Evolutionary conservation across 2,888 invertebrate species (phyloP).

Genomic region (Nudaria mundana): DNA sequence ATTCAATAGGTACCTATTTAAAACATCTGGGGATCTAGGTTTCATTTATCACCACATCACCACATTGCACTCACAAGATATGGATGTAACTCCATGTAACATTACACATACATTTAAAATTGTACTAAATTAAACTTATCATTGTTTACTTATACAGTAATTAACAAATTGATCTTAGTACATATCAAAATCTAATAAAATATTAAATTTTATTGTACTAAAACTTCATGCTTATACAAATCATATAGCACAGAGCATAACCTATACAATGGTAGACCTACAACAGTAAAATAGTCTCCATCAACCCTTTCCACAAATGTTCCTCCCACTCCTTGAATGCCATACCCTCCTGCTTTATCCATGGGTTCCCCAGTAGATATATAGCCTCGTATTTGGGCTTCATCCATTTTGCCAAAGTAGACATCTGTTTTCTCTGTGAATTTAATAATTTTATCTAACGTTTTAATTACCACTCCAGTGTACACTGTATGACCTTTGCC

Average conservation of each 20-base stretch:
- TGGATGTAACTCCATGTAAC: no score
- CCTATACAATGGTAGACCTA: conserved; percentile 90
- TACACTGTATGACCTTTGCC: conserved; percentile 90
- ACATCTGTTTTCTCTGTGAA: conserved; percentile 93
- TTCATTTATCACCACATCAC: no score
- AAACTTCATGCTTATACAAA: conserved; percentile 54
- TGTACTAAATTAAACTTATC: no score
- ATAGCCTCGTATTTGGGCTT: conserved; percentile 90
- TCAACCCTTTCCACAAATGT: conserved; percentile 90
- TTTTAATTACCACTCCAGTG: conserved; percentile 92
- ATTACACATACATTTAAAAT: no score
- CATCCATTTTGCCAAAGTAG: conserved; percentile 87
- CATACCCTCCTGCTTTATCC: conserved; percentile 97
- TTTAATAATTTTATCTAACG: conserved; percentile 78
- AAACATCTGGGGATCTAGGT: no score
- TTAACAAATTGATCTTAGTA: background rate
- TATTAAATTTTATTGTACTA: background rate
- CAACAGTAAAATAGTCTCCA: conserved; percentile 94
- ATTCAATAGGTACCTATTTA: no score
- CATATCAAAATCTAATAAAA: background rate
- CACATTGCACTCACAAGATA: no score
- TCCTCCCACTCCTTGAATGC: conserved; percentile 92
- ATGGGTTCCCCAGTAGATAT: conserved; percentile 94
- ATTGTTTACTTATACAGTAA: no score
- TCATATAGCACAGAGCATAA: conserved; percentile 77